Base-by-base conservation (phyloP, 2,888 invertebrate genomes). In the Blomia tropicalis region DNA sequence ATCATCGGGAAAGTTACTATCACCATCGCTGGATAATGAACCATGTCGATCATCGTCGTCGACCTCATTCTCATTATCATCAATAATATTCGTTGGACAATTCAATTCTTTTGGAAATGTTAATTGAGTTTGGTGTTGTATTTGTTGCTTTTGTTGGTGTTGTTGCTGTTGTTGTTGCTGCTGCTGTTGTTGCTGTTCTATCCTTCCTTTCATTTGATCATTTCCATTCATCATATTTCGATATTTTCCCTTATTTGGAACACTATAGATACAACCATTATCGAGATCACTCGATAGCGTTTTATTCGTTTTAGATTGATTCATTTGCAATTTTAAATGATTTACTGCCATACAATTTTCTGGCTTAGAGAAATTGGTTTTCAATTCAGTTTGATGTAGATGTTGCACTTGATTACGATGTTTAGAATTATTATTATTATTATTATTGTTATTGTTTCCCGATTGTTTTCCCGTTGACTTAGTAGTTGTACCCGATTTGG, bases 1-100 rank as follows among this genome's bases (percentile, higher is more conserved):
- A 29, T 68, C 67, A 41, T 68, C 68, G n/a, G 64, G 66, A 62
- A 68, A 60, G 60, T 32, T 63, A 29, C 54, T 60, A 17, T 63
- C 60, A n/a, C 41, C 30, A 5, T 31, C 36, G 31, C 30, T 63
- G 41, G 63, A 60, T 17, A 36, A 11, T 27, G 58, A 32, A 4
- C 4, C 51, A n/a, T n/a, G n/a, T n/a, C n/a, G n/a, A 30, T 53
- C 59, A 53, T 47, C 43, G n/a, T 60, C 54, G 19, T 47, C 43
- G 2, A 27, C 23, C 54, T 47, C 23, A 23, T 44, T 23, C 27
- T 7, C 22, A 22, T 32, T 31, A 32, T 36, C n/a, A 22, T 22
- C 22, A 32, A 27, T 17, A 30, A 29, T 29, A 29, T 3, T 54
- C 30, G 43, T 27, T n/a, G 7, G 3, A 11, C 19, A 43, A 19